Conservation (phyloP, 1,140 invertebrate species). For the Hydropsyche tenuis region DNA sequence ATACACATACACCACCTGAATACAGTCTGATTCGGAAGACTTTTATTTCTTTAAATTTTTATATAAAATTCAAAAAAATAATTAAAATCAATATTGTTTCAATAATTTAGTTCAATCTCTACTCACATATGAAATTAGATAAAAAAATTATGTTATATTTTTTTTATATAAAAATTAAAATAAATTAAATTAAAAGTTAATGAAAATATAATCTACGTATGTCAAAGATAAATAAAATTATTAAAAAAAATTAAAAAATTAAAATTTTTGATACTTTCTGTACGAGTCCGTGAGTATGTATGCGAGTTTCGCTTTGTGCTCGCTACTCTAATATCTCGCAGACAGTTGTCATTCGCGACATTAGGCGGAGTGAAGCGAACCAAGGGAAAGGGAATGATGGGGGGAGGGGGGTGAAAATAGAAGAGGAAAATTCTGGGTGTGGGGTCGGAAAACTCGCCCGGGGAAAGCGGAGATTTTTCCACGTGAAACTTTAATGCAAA, state of each 20-base stretch:
- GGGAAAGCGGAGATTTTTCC: constrained; percentile 26
- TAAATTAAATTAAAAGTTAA: too few relatives aligned
- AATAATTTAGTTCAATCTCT: too few relatives aligned
- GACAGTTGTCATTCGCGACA: constrained; percentile 32
- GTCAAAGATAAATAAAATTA: too few relatives aligned
- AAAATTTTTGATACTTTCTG: not conserved
- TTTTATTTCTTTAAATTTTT: too few relatives aligned
- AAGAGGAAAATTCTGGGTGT: not conserved
- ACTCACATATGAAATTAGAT: too few relatives aligned
- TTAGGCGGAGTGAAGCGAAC: constrained; percentile 1
- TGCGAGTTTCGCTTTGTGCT: constrained; percentile 16
- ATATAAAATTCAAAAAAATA: too few relatives aligned
- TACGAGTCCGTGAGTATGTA: not conserved
- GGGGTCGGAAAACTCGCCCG: not conserved
- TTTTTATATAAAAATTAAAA: too few relatives aligned
- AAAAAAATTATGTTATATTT: too few relatives aligned
- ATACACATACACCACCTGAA: too few relatives aligned
- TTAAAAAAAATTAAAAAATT: not conserved
- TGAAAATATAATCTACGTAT: too few relatives aligned
- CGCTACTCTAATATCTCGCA: constrained; percentile 15
- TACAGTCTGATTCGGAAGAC: too few relatives aligned
- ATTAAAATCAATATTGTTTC: too few relatives aligned
- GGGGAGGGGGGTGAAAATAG: not conserved
- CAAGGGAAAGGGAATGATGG: not conserved
- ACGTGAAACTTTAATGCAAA: constrained; percentile 34